A percentile compares a stretch with the other conserved stretches of the same genome.
Conservation (phyloP, 2,888 invertebrate species). For the Erebia palarica region DNA sequence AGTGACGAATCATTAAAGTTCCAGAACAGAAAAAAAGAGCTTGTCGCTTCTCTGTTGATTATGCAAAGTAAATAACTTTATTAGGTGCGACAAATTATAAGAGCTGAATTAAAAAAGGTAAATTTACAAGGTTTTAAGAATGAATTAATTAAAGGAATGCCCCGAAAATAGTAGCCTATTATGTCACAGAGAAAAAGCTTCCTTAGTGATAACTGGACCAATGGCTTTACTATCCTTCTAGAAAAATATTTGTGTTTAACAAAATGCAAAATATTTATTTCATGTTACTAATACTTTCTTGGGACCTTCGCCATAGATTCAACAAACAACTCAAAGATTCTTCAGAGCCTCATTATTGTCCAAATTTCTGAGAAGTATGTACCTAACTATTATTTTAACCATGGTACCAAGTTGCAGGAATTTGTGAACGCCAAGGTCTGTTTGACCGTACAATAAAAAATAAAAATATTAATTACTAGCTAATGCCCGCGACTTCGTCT, state of each 20-base stretch:
- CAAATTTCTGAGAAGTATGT: too few relatives aligned
- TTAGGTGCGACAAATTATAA: background rate
- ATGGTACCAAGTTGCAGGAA: too few relatives aligned
- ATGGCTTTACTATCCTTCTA: background rate
- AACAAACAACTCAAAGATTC: too few relatives aligned
- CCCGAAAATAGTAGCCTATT: background rate
- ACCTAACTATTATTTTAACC: too few relatives aligned
- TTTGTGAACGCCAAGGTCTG: too few relatives aligned
- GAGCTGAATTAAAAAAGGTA: background rate
- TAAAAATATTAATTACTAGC: too few relatives aligned
- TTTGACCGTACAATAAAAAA: too few relatives aligned
- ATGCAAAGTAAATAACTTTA: background rate
- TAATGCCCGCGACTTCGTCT: too few relatives aligned
- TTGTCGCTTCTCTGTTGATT: background rate
- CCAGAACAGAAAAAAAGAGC: background rate
- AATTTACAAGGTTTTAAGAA: background rate
- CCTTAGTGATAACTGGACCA: background rate
- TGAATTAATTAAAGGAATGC: constrained; percentile 3
- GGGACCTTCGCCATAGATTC: too few relatives aligned
- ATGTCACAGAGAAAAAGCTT: background rate
- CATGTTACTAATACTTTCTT: background rate
- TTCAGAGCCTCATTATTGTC: too few relatives aligned
- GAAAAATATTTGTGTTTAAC: background rate
- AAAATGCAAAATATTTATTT: background rate
- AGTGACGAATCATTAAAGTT: background rate